These are phyloP conservation scores for Mactra quadrangularis DNA, from an alignment of 1,140 invertebrate species.

Conservation along the genomic window DNA sequence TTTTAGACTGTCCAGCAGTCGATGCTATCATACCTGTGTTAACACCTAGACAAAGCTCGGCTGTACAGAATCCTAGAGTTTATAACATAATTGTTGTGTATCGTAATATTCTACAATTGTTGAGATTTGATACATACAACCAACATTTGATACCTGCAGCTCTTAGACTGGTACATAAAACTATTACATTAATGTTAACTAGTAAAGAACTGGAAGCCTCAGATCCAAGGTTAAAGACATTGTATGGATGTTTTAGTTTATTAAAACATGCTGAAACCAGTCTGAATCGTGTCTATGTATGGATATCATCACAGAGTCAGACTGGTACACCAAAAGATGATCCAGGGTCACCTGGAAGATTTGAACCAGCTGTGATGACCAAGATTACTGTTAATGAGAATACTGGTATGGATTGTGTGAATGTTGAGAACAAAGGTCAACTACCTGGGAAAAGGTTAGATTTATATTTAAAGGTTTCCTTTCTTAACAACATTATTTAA, in stretches of 20 bases:
- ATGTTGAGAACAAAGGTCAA: slow-evolving; percentile 53
- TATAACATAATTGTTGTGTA: slow-evolving; percentile 77
- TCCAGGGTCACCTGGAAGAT: slow-evolving; percentile 23
- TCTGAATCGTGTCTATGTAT: slow-evolving; percentile 74
- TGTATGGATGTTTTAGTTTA: slow-evolving; percentile 78
- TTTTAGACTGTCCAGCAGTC: slow-evolving; percentile 74
- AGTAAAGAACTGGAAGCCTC: slow-evolving; percentile 69
- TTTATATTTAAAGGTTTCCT: too few relatives aligned
- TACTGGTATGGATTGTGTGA: background rate
- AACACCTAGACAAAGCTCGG: slow-evolving; percentile 52
- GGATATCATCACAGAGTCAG: slow-evolving; percentile 62
- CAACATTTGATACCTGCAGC: slow-evolving; percentile 73
- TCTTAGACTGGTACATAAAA: slow-evolving; percentile 76
- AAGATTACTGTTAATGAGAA: slow-evolving; percentile 15
- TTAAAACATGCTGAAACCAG: slow-evolving; percentile 77
- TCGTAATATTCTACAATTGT: slow-evolving; percentile 73
- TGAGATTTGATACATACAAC: slow-evolving; percentile 78
- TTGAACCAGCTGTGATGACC: slow-evolving; percentile 50
- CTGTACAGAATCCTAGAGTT: slow-evolving; percentile 72
- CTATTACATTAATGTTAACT: slow-evolving; percentile 72
- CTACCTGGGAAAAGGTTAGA: slow-evolving; percentile 65
- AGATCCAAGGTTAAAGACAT: slow-evolving; percentile 76
- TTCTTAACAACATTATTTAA: too few relatives aligned
- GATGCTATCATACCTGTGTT: slow-evolving; percentile 63
- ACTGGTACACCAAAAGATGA: slow-evolving; percentile 22